Evolutionary conservation across 2,113 vertebrate genomes (phyloP).

Genomic region (Protobothrops flavoviridis): DNA sequence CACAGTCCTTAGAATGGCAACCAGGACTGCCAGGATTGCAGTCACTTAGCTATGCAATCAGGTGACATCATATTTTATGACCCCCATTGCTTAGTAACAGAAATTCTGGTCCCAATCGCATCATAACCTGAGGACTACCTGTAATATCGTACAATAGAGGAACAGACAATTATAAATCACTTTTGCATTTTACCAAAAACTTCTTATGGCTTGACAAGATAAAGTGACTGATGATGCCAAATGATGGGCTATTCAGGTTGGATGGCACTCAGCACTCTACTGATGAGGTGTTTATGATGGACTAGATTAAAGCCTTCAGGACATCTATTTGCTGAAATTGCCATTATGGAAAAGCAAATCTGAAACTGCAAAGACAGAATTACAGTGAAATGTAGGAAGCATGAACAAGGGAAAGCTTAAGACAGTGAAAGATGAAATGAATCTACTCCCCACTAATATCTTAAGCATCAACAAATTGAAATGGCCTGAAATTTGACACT

Average conservation of each 20-base stretch:
- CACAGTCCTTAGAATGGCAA: neutral
- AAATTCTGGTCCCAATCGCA: neutral
- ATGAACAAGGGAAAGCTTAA: neutral
- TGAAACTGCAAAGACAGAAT: neutral
- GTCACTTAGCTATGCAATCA: neutral
- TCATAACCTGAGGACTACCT: neutral
- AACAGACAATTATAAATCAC: neutral
- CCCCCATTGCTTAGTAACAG: neutral
- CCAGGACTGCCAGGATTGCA: neutral
- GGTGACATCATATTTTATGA: neutral
- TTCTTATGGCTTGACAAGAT: neutral
- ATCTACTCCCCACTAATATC: neutral
- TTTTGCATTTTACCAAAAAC: neutral
- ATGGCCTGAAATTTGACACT: neutral
- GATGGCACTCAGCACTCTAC: neutral
- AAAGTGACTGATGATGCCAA: neutral
- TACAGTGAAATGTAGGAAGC: neutral
- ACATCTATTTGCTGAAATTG: neutral
- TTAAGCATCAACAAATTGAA: neutral
- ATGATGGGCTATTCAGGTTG: neutral
- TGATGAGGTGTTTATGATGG: neutral
- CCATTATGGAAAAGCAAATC: neutral
- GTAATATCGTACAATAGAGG: neutral
- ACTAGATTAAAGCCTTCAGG: neutral
- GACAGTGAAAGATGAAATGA: neutral